Conservation (phyloP, 2,797 vertebrate species). For the Fundulus diaphanus region DNA sequence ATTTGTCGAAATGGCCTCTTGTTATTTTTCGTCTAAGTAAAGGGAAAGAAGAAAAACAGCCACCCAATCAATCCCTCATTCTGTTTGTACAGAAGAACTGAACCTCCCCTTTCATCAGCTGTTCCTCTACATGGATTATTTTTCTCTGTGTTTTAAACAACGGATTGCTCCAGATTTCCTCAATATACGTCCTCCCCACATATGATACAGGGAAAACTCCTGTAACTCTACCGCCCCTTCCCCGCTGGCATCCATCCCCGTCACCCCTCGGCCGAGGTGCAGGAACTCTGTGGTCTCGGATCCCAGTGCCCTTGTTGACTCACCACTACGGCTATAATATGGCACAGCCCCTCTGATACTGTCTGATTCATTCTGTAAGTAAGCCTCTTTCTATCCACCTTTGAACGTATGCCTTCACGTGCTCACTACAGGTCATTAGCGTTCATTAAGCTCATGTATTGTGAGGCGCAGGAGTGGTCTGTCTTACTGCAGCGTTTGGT, state of each 20-base stretch:
- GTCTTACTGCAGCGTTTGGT: constrained; percentile 62
- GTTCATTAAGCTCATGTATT: constrained; percentile 43
- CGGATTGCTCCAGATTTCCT: constrained; percentile 46
- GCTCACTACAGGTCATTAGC: constrained; percentile 48
- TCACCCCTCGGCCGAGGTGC: constrained; percentile 40
- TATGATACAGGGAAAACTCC: constrained; percentile 55
- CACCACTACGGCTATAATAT: constrained; percentile 65
- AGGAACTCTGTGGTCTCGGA: constrained; percentile 59
- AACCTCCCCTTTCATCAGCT: constrained; percentile 41
- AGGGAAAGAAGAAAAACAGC: constrained; percentile 39
- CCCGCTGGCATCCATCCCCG: constrained; percentile 12
- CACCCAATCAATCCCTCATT: constrained; percentile 38
- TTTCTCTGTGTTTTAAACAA: constrained; percentile 48
- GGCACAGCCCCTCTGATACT: constrained; percentile 73
- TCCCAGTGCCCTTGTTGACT: constrained; percentile 65
- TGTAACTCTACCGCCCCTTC: constrained; percentile 45
- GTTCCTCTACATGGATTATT: constrained; percentile 65
- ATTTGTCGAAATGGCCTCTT: constrained; percentile 32
- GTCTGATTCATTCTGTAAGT: constrained; percentile 84
- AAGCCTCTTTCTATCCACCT: constrained; percentile 48
- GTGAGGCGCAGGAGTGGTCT: constrained; percentile 36
- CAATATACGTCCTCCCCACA: constrained; percentile 30
- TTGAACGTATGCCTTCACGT: constrained; percentile 37
- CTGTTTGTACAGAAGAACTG: constrained; percentile 47
- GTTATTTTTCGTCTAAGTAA: constrained; percentile 31